A percentile compares a stretch with the other conserved stretches of the same genome.
These are phyloP conservation scores for Manacus vitellinus DNA, from an alignment of 2,113 vertebrate genomes.

Conservation along the genomic window DNA sequence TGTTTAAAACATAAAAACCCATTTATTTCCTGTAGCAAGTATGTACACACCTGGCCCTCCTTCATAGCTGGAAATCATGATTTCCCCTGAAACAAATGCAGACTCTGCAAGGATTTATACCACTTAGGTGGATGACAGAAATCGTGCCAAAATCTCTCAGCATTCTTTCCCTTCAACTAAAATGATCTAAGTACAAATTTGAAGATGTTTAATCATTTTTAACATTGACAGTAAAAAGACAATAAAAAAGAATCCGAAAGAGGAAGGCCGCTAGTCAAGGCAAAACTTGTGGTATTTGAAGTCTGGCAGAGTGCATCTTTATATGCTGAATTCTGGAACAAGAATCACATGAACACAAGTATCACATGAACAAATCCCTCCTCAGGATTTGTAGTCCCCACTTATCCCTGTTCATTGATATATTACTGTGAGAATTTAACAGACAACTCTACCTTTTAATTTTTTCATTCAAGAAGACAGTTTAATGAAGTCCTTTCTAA, in stretches of 20 bases:
- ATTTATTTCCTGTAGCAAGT: conserved; percentile 15
- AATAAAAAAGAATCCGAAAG: not conserved
- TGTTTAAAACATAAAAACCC: not conserved
- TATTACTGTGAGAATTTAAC: not conserved
- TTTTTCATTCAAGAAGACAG: not conserved
- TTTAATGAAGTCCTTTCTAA: not conserved
- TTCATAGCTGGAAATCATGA: not conserved
- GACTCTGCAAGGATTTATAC: not conserved
- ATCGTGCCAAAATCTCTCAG: conserved; percentile 14
- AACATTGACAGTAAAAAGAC: not conserved
- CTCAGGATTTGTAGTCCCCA: accelerated
- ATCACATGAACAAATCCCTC: not conserved
- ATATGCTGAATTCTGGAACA: not conserved
- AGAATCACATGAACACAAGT: not conserved
- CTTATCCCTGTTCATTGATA: not conserved
- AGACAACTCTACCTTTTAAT: not conserved
- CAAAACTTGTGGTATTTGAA: not conserved
- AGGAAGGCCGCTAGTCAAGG: not conserved
- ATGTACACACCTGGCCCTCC: not conserved
- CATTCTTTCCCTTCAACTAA: not conserved
- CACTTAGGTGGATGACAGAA: not conserved
- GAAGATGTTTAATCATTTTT: not conserved
- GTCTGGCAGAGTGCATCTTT: not conserved
- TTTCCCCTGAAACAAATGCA: not conserved
- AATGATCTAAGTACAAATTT: not conserved